A percentile compares a stretch with the other conserved stretches of the same genome.
Conservation (phyloP, 2,113 vertebrate genomes). For the Oceanodroma tethys region DNA sequence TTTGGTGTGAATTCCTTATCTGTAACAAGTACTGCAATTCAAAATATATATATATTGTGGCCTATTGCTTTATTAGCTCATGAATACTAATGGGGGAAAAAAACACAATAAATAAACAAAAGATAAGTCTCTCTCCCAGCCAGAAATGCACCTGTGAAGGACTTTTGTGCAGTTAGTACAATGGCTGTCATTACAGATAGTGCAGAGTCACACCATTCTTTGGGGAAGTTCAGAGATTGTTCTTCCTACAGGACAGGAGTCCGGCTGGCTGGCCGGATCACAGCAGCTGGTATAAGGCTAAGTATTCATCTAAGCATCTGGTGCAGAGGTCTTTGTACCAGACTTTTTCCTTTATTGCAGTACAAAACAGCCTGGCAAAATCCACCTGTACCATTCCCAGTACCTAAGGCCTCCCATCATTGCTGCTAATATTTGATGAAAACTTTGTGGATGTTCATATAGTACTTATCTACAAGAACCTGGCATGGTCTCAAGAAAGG, state of each 20-base stretch:
- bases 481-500: neutral
- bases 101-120: accelerated
- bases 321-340: neutral
- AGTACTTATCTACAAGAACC: neutral
- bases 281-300: neutral
- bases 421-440: neutral
- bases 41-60: neutral
- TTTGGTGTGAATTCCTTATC: neutral
- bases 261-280: neutral
- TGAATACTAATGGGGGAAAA: neutral
- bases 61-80: neutral
- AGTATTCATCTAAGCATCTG: neutral
- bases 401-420: neutral
- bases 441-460: neutral
- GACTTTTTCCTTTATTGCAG: neutral
- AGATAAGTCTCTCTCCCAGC: neutral
- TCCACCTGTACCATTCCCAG: neutral
- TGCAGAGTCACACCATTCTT: neutral
- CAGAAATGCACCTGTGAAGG: neutral
- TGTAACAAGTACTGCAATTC: neutral
- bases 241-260: neutral
- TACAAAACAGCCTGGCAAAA: neutral
- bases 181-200: neutral
- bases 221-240: neutral
- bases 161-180: neutral